Conservation (phyloP, 2,888 invertebrate genomes). For the Osedax frankpressi region DNA sequence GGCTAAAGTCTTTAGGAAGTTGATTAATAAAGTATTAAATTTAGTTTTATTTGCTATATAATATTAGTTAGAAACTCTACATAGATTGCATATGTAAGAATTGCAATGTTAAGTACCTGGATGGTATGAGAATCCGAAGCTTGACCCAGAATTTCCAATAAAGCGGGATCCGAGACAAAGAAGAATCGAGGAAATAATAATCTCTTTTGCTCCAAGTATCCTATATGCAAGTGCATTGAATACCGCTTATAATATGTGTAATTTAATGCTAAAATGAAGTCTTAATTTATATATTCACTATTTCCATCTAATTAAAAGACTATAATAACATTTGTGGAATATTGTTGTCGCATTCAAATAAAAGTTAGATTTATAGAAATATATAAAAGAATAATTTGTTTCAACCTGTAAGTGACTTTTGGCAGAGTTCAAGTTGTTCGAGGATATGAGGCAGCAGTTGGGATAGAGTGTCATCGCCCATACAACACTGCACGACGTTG, state of each 20-base stretch:
- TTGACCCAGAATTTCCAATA: constrained; percentile 47
- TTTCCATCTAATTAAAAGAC: too few species aligned
- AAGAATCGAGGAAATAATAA: constrained; percentile 41
- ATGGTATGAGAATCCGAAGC: constrained; percentile 48
- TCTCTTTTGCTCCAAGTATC: constrained; percentile 46
- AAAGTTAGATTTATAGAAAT: too few species aligned
- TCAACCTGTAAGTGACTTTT: constrained; percentile 81
- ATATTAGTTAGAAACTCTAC: neutral
- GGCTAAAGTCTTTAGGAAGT: neutral
- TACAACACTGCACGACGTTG: constrained; percentile 87
- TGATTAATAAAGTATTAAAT: neutral
- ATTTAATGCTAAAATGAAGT: too few species aligned
- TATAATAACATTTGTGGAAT: too few species aligned
- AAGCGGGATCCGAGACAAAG: constrained; percentile 47
- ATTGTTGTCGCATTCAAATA: too few species aligned
- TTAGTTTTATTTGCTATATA: neutral
- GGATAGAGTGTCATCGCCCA: constrained; percentile 80
- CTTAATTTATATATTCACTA: too few species aligned
- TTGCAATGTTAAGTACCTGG: constrained; percentile 38
- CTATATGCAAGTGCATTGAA: too few species aligned
- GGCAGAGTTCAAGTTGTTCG: constrained; percentile 87
- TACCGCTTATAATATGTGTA: too few species aligned
- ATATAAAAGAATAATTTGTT: too few species aligned
- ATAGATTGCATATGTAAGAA: neutral
- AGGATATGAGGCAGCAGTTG: constrained; percentile 83